phyloP scores from a whole-genome alignment of 2,797 vertebrate genomes.

The Oreortyx pictus region DNA sequence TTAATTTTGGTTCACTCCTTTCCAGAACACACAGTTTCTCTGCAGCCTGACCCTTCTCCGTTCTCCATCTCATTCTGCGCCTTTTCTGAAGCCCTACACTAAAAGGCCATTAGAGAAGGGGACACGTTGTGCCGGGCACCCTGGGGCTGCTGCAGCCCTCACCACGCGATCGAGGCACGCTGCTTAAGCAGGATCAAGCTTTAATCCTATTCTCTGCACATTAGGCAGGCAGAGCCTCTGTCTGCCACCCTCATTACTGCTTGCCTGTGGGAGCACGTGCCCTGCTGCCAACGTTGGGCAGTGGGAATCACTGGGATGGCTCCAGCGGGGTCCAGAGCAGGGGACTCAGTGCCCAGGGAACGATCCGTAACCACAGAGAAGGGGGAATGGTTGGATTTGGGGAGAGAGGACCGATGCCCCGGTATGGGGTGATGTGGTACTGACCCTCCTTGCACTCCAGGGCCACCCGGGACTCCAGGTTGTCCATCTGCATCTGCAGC shows the following conservation, averaged over 20 bases:
- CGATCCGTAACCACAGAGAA: neutral
- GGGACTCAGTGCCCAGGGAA: neutral
- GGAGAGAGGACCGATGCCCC: neutral
- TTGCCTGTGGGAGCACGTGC: fast-evolving
- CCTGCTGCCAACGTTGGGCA: fast-evolving
- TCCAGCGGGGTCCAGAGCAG: neutral
- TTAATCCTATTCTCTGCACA: constrained; percentile 37
- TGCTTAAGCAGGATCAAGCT: neutral
- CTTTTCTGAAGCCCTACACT: neutral
- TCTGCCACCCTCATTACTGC: neutral
- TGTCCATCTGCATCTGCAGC: constrained; percentile 99
- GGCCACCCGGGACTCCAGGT: constrained; percentile 95
- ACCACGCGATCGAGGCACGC: neutral
- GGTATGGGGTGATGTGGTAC: neutral
- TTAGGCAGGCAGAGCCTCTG: neutral
- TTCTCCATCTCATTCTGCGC: neutral
- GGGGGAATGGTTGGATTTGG: neutral
- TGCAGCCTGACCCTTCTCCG: neutral
- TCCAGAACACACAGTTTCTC: fast-evolving
- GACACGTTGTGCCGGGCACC: neutral
- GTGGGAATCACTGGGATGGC: neutral
- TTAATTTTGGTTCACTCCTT: neutral
- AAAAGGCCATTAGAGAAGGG: neutral
- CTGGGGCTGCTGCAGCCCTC: fast-evolving
- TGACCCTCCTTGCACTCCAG: constrained; percentile 98